phyloP scores from a whole-genome alignment of 2,113 vertebrate genomes.

The Ameiurus melas region DNA sequence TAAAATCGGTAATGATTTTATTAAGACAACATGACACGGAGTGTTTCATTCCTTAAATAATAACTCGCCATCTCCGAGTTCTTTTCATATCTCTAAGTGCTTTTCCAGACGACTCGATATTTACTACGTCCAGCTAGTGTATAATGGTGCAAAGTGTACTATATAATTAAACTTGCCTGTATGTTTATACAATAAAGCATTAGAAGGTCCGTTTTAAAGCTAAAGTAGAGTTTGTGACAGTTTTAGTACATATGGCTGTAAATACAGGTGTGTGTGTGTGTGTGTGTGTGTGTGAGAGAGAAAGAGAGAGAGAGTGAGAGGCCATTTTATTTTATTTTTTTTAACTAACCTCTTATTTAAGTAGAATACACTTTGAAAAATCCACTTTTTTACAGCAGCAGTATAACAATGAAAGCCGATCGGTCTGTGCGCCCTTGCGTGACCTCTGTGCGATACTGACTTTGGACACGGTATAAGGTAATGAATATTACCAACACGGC shows the following conservation, averaged over 20 bases:
- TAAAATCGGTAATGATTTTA: constrained; percentile 2
- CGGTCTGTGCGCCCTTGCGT: constrained; percentile 24
- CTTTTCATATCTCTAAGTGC: not conserved
- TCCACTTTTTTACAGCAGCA: not conserved
- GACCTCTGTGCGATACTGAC: constrained; percentile 22
- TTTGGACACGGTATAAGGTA: constrained; percentile 13
- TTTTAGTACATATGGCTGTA: not conserved
- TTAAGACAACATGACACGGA: not conserved
- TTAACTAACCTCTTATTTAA: not conserved
- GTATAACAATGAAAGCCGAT: not conserved
- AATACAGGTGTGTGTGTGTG: not conserved
- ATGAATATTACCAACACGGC: constrained; percentile 36
- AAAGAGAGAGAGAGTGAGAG: not conserved
- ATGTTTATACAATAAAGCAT: not conserved
- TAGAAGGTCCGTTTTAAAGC: not conserved
- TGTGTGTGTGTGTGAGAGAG: not conserved
- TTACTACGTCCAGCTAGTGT: not conserved
- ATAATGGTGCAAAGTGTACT: not conserved
- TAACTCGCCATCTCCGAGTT: not conserved
- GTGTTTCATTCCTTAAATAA: not conserved
- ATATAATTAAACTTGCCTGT: not conserved
- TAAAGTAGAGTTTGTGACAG: not conserved
- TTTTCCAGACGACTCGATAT: not conserved
- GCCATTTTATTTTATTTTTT: not conserved
- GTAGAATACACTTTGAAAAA: not conserved